Percentiles rank a stretch among this genome's conserved stretches.
phyloP scores from a whole-genome alignment of 2,888 invertebrate genomes.

The Pristionchus maxplancki region DNA sequence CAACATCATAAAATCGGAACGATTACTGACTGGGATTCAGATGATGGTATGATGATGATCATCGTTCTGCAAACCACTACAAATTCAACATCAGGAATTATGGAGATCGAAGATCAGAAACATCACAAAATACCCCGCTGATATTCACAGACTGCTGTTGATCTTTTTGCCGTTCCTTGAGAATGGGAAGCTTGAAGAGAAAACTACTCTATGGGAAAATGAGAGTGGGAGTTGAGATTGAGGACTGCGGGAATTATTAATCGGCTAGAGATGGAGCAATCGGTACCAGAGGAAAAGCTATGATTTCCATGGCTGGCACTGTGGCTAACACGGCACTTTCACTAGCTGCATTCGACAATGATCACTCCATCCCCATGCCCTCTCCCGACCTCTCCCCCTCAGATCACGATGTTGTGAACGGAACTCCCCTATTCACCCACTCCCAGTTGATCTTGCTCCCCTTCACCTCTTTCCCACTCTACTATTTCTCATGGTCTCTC shows the following conservation, averaged over 20 bases:
- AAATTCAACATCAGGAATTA: background rate
- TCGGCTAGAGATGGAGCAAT: background rate
- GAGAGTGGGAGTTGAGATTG: background rate
- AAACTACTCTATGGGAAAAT: background rate
- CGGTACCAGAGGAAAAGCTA: background rate
- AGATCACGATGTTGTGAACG: background rate
- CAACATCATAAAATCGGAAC: background rate
- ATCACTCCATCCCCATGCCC: background rate
- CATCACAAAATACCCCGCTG: background rate
- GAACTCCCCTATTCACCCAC: background rate
- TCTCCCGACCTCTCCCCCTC: background rate
- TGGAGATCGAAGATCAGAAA: background rate
- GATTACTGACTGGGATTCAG: background rate
- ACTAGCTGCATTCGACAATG: background rate
- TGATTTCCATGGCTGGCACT: background rate
- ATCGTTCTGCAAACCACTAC: no score
- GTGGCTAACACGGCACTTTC: background rate
- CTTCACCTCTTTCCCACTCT: background rate
- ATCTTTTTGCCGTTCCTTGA: background rate
- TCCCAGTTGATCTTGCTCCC: conserved; percentile 28
- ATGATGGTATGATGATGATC: background rate
- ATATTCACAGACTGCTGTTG: background rate
- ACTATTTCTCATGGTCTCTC: background rate
- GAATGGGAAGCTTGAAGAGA: background rate
- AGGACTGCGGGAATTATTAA: background rate